Base-by-base conservation (phyloP, 2,888 invertebrate genomes). In the Ommatoiulus sabulosus region DNA sequence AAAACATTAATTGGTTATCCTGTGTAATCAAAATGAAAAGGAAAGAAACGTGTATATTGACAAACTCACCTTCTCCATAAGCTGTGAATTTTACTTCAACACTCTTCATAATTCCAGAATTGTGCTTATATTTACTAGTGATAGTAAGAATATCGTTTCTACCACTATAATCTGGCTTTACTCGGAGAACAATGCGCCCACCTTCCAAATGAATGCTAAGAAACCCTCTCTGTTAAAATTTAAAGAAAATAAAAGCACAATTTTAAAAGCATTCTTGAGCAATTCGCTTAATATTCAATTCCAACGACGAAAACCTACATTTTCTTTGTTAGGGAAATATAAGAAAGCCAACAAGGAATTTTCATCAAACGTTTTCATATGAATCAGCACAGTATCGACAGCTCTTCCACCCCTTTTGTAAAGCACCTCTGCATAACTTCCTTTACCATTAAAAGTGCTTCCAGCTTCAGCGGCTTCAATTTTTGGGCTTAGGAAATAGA, bases 201-300 rank as follows among this genome's bases (percentile, higher is more conserved):
- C 80, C 80, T 80, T 80, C 80, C 24, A 80, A 24, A 80, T 80
- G 80, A 35, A 80, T 80, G 35, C 80, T 80, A 80, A 80, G 80
- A 80, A 35, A 80, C 35, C 80, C 80, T 80, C 80, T 80, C 80
- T 80, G 80, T 80, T 80, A 7, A 35, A 35, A 24, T 35, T 4
- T 3, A 3, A 72, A 17, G 12, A 35, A 24, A 35, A 35, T 24
- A 24, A 12, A 52, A 52, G 3, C 12, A 7, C 10, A 10, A 52
- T 10, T 12, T 52, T 12, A 52, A 52, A 52, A 52, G 12, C 17
- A 17, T 17, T 52, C 52, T 15, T 52, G 8, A 17, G 52, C 12
- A 12, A 6, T 3, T 52, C 17, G 17, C 3, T 52, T 12, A 10
- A 52, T 15, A 8, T 17, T 17, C 52, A 52, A 15, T 10, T 52